These are phyloP conservation scores for Metalampra italica DNA, from an alignment of 2,888 invertebrate species.

Conservation along the genomic window DNA sequence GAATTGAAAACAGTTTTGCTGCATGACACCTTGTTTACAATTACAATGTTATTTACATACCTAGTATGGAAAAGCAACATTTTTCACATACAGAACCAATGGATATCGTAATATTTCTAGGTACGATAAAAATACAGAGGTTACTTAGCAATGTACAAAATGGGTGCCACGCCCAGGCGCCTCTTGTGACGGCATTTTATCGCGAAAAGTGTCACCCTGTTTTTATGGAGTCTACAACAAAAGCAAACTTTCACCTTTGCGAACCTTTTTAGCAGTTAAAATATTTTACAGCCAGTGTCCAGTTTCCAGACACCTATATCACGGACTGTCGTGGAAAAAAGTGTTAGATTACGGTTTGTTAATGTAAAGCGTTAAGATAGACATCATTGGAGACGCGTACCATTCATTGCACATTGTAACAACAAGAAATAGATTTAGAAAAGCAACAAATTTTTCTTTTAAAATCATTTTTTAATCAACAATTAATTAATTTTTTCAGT, in stretches of 20 bases:
- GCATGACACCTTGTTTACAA: no score
- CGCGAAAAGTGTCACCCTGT: constrained; percentile 63
- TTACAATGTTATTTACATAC: no score
- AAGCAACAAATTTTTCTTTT: no score
- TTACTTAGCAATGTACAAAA: constrained; percentile 41
- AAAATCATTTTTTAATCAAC: no score
- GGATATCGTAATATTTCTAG: neutral
- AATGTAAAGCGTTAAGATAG: neutral
- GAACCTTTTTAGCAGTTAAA: constrained; percentile 54
- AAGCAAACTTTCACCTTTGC: constrained; percentile 63
- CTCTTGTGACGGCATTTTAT: constrained; percentile 60
- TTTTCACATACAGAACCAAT: neutral
- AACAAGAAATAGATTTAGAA: no score
- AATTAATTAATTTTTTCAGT: no score
- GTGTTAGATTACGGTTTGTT: neutral
- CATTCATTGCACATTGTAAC: no score
- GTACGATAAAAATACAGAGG: constrained; percentile 43
- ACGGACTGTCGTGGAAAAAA: constrained; percentile 7
- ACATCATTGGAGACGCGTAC: neutral
- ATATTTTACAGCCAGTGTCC: constrained; percentile 42
- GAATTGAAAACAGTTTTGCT: no score
- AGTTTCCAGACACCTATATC: constrained; percentile 10
- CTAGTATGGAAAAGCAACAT: neutral
- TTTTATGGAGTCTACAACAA: constrained; percentile 62
- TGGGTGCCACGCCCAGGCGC: constrained; percentile 26